phyloP scores from a whole-genome alignment of 23 tunicate species.

The Diplosoma virens region DNA sequence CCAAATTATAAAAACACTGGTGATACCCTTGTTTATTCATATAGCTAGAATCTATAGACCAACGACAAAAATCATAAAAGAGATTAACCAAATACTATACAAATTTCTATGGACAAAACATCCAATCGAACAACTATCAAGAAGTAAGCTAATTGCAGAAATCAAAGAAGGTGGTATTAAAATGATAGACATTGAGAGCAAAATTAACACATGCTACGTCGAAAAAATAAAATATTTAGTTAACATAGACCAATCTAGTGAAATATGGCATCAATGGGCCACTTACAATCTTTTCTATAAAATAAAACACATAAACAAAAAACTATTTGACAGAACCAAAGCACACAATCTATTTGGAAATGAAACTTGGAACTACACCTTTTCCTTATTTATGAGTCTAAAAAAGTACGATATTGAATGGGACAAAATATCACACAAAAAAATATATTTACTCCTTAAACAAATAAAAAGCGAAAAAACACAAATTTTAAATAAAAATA shows the following conservation, averaged over 20 bases:
- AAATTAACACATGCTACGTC: not conserved
- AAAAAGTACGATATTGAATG: not conserved
- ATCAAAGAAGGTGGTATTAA: not conserved
- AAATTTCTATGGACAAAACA: too few relatives aligned
- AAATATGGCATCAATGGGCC: too few relatives aligned
- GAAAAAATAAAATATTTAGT: not conserved
- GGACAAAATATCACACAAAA: not conserved
- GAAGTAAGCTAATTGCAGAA: not conserved
- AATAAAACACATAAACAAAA: not conserved
- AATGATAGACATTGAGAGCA: too few relatives aligned
- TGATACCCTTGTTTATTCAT: not conserved
- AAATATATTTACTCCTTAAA: not conserved
- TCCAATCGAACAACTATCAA: not conserved
- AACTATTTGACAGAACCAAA: too few relatives aligned
- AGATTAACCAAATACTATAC: too few relatives aligned
- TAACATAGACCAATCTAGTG: too few relatives aligned
- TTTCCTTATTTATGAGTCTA: not conserved
- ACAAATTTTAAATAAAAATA: too few relatives aligned
- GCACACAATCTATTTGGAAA: too few relatives aligned
- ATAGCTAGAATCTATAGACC: not conserved
- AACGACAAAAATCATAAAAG: not conserved
- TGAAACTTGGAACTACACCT: too few relatives aligned
- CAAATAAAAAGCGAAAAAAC: not conserved
- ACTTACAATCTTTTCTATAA: not conserved
- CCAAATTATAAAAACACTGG: not conserved